phyloP scores from a whole-genome alignment of 2,797 vertebrate species.

The Dicrostonyx torquatus region DNA sequence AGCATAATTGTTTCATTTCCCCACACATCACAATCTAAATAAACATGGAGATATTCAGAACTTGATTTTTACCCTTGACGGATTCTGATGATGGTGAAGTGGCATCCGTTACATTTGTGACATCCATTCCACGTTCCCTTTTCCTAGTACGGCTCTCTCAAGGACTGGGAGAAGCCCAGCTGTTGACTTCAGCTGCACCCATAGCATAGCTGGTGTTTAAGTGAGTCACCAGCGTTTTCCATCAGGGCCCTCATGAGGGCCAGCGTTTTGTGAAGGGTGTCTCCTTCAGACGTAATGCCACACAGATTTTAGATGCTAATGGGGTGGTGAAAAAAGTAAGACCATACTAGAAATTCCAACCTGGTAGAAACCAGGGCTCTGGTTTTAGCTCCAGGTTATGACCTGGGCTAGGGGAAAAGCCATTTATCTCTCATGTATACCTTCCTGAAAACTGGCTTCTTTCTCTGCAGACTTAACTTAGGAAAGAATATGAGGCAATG shows the following conservation, averaged over 20 bases:
- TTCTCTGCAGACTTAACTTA: constrained; percentile 18
- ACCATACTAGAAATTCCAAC: not conserved
- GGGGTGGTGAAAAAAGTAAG: not conserved
- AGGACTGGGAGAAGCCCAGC: not conserved
- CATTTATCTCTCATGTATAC: not conserved
- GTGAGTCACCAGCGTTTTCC: not conserved
- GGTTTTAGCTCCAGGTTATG: not conserved
- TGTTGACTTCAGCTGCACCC: not conserved
- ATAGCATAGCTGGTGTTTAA: not conserved
- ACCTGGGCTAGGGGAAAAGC: not conserved
- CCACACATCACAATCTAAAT: not conserved
- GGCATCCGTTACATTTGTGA: not conserved
- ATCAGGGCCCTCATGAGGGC: not conserved
- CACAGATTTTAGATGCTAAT: not conserved
- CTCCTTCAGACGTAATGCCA: not conserved
- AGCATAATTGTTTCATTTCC: not conserved
- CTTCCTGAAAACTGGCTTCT: not conserved
- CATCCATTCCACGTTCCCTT: not conserved
- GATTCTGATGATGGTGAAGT: not conserved
- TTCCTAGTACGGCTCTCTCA: not conserved
- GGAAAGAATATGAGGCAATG: not conserved
- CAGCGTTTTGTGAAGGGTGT: not conserved
- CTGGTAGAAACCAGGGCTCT: not conserved
- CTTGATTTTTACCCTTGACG: not conserved
- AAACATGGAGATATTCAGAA: not conserved